These are phyloP conservation scores for Centroberyx gerrardi DNA, from an alignment of 2,797 vertebrate species.

Conservation along the genomic window DNA sequence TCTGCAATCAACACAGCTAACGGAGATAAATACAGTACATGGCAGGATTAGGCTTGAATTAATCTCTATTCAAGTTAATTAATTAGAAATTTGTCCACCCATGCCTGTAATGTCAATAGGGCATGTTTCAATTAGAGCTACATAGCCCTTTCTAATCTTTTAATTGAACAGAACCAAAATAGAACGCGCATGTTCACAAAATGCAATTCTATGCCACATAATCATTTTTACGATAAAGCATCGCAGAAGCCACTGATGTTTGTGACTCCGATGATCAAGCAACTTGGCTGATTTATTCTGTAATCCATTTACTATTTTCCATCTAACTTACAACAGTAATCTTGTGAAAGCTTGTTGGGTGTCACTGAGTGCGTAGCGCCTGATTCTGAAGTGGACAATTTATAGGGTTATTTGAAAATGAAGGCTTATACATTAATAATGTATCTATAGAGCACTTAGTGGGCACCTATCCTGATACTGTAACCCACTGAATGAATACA, in stretches of 20 bases:
- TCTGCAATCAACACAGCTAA: conserved; percentile 57
- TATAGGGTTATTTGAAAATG: conserved; percentile 44
- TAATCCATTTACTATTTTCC: conserved; percentile 48
- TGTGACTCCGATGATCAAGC: conserved; percentile 48
- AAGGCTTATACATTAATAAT: conserved; percentile 52
- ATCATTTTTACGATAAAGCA: conserved; percentile 47
- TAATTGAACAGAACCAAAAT: conserved; percentile 76
- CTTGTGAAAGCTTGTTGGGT: conserved; percentile 3
- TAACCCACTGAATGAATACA: conserved; percentile 10
- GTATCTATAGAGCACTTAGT: conserved; percentile 37
- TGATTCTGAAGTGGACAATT: conserved; percentile 42
- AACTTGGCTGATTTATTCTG: conserved; percentile 33
- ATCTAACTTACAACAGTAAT: conserved; percentile 12
- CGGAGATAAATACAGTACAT: conserved; percentile 76
- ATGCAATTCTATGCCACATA: conserved; percentile 52
- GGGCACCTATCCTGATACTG: conserved; percentile 23
- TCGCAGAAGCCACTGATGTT: conserved; percentile 40
- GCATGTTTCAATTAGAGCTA: conserved; percentile 79
- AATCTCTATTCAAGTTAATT: conserved; percentile 78
- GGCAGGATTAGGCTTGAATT: conserved; percentile 75
- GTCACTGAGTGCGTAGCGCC: neutral
- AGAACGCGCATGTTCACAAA: conserved; percentile 62
- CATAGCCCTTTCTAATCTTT: conserved; percentile 79
- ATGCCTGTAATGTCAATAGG: conserved; percentile 78
- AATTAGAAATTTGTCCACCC: conserved; percentile 78